Conservation (phyloP, 2,797 vertebrate genomes). For the Microctenopoma lineatum region DNA sequence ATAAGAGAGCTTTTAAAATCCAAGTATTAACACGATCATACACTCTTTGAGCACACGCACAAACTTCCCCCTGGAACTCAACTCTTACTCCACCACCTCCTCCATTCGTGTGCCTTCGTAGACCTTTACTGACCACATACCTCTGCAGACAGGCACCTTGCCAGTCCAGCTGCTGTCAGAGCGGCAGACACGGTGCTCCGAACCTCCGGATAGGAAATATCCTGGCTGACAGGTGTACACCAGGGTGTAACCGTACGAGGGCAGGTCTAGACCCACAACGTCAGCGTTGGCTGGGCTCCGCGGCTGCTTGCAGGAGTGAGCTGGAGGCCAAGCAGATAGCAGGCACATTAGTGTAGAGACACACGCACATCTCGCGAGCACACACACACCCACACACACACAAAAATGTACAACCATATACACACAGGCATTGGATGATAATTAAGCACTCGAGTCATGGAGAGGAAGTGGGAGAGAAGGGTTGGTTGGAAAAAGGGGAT, state of each 20-base stretch:
- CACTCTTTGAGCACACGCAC: not conserved
- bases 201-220: constrained; percentile 94
- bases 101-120: constrained; percentile 23
- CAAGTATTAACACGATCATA: not conserved
- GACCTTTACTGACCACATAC: constrained; percentile 73
- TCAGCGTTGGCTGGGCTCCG: constrained; percentile 90
- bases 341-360: constrained; percentile 33
- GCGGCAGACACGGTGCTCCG: constrained; percentile 94
- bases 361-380: not conserved
- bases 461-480: not conserved
- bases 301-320: constrained; percentile 96
- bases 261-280: constrained; percentile 94
- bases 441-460: constrained; percentile 36
- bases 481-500: constrained; percentile 6
- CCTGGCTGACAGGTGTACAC: constrained; percentile 96
- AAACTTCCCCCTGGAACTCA: constrained; percentile 6
- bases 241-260: constrained; percentile 93
- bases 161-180: constrained; percentile 97
- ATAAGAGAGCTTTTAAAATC: not conserved
- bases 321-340: constrained; percentile 77
- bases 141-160: constrained; percentile 96
- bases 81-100: constrained; percentile 19
- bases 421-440: constrained; percentile 37
- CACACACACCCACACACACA: constrained; percentile 9
- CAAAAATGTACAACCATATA: not conserved